Conservation (phyloP, 2,797 vertebrate genomes). For the Etheostoma nigrum region DNA sequence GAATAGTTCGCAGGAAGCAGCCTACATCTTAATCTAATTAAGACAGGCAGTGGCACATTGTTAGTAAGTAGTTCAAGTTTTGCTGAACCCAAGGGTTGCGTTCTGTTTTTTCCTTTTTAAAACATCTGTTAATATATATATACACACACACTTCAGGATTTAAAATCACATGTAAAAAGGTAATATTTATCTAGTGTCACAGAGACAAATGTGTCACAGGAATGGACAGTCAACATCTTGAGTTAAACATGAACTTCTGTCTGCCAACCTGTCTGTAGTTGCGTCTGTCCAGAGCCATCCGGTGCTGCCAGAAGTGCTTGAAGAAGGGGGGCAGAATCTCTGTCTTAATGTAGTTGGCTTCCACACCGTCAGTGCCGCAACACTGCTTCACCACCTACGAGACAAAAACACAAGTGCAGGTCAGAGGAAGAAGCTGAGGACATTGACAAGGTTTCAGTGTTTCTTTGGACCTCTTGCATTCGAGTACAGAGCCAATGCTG, state of each 20-base stretch:
- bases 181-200: too few species aligned
- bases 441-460: neutral
- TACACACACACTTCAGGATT: too few species aligned
- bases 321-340: constrained; percentile 99
- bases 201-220: too few species aligned
- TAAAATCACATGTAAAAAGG: too few species aligned
- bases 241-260: too few species aligned
- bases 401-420: neutral
- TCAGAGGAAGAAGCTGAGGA: neutral
- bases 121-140: too few species aligned
- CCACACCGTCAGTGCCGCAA: constrained; percentile 98
- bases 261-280: constrained; percentile 96
- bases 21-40: neutral
- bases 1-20: constrained; percentile 73
- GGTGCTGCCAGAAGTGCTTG: constrained; percentile 99
- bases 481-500: neutral
- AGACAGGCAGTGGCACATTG: neutral
- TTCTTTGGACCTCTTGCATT: neutral
- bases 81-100: too few species aligned
- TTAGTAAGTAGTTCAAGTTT: too few species aligned
- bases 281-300: constrained; percentile 98
- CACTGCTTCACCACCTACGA: constrained; percentile 98
- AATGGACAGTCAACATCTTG: too few species aligned
- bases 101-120: too few species aligned
- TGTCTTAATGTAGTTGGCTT: constrained; percentile 99